These are phyloP conservation scores for Cladorhizidae sp. DNA, from an alignment of 37 sponge, comb jelly and placozoan genomes.

Conservation along the genomic window DNA sequence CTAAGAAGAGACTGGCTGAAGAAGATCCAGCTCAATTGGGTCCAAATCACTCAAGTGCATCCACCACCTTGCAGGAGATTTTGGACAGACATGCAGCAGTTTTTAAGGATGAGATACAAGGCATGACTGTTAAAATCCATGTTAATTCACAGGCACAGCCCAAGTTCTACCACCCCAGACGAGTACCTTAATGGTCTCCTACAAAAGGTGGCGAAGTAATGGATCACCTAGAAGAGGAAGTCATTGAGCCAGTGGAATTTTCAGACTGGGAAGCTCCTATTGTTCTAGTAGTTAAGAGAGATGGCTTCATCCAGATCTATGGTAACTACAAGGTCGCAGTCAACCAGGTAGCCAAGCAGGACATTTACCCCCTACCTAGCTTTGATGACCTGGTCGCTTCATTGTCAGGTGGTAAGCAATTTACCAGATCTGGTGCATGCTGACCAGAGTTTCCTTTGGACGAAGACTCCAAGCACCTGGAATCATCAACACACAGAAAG, in stretches of 20 bases:
- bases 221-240: background rate
- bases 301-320: background rate
- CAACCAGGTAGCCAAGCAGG: conserved; percentile 18
- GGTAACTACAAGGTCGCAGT: conserved; percentile 29
- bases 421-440: conserved; percentile 23
- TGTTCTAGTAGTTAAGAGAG: background rate
- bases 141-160: too few species aligned
- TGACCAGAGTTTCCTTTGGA: conserved; percentile 16
- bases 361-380: conserved; percentile 9
- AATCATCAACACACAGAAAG: conserved; percentile 30
- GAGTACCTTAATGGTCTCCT: too few species aligned
- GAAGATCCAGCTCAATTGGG: too few species aligned
- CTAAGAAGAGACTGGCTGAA: too few species aligned
- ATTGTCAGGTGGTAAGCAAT: conserved; percentile 10
- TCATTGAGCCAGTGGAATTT: conserved; percentile 9
- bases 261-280: conserved; percentile 20
- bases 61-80: too few species aligned
- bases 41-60: too few species aligned
- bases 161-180: too few species aligned
- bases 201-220: too few species aligned
- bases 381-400: conserved; percentile 24
- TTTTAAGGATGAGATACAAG: too few species aligned
- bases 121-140: too few species aligned
- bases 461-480: conserved; percentile 2
- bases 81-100: too few species aligned